A percentile compares a stretch with the other conserved stretches of the same genome.
Evolutionary conservation across 2,888 invertebrate genomes (phyloP).

Genomic region (Drosophila nigricruria): DNA sequence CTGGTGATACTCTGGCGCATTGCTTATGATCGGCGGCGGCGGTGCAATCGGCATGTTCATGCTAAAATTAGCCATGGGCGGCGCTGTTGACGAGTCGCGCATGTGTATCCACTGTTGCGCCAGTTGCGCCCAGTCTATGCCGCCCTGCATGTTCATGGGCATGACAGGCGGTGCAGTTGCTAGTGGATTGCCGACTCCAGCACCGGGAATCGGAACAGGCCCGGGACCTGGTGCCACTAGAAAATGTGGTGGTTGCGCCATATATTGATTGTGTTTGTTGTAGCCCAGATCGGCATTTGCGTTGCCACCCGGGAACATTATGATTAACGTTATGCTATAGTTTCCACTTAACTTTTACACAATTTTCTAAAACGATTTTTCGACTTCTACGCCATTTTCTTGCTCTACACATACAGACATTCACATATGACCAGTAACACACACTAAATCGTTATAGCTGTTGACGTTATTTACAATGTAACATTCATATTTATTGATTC

Average conservation of each 20-base stretch:
- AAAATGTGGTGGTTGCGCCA: constrained; percentile 87
- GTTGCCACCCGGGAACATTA: constrained; percentile 83
- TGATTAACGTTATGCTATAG: constrained; percentile 13
- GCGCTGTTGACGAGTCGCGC: constrained; percentile 87
- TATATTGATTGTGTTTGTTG: constrained; percentile 84
- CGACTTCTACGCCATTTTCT: constrained; percentile 65
- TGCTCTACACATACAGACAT: constrained; percentile 36
- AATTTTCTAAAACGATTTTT: constrained; percentile 36
- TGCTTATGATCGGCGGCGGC: constrained; percentile 86
- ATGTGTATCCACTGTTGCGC: constrained; percentile 99
- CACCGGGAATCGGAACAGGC: constrained; percentile 22
- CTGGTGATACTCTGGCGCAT: constrained; percentile 46
- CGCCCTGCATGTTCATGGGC: constrained; percentile 65
- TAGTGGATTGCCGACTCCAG: constrained; percentile 23
- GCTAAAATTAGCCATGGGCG: constrained; percentile 52
- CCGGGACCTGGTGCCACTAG: constrained; percentile 85
- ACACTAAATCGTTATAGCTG: constrained; percentile 1
- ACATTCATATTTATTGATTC: not conserved
- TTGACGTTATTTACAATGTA: not conserved
- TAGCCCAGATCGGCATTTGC: constrained; percentile 78
- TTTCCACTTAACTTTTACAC: constrained; percentile 22
- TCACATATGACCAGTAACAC: constrained; percentile 34
- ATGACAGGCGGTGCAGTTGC: constrained; percentile 32
- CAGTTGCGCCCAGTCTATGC: constrained; percentile 98
- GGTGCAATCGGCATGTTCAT: constrained; percentile 87